phyloP scores from a whole-genome alignment of 37 sponge, comb jelly and placozoan species.

The Cladorhizidae sp. region DNA sequence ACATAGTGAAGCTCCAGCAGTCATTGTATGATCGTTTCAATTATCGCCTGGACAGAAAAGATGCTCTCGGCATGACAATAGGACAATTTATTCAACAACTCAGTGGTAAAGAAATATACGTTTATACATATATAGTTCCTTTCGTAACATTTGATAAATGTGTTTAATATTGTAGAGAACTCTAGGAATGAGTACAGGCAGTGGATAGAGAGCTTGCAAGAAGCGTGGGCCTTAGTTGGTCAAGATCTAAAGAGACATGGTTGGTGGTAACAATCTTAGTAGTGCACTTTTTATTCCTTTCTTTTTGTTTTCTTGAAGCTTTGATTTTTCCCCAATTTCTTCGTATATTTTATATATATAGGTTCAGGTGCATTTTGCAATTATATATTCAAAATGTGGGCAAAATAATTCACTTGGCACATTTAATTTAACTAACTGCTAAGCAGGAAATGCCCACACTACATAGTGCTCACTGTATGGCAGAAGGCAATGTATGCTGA shows the following conservation, averaged over 20 bases:
- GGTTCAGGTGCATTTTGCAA: no score
- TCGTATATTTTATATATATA: neutral
- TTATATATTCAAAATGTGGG: no score
- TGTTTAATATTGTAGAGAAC: conserved; percentile 14
- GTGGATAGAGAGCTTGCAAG: conserved; percentile 15
- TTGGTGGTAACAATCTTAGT: neutral
- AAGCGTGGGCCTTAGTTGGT: conserved; percentile 59
- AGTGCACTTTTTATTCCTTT: neutral
- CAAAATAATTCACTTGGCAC: no score
- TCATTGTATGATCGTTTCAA: conserved; percentile 36
- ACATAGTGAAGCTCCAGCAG: conserved; percentile 71
- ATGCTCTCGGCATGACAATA: conserved; percentile 29
- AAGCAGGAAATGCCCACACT: no score
- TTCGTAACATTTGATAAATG: neutral
- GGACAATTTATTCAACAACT: conserved; percentile 23
- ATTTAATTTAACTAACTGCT: no score
- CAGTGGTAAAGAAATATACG: no score
- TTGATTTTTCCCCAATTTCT: neutral
- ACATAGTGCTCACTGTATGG: no score
- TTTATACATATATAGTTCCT: no score
- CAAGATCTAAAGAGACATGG: conserved; percentile 43
- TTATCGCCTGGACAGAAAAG: conserved; percentile 23
- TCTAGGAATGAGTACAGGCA: conserved; percentile 3
- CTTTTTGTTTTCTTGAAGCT: no score
- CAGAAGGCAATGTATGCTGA: no score